Evolutionary conservation across 2,113 vertebrate species (phyloP).

Genomic region (Thryonomys swinderianus): DNA sequence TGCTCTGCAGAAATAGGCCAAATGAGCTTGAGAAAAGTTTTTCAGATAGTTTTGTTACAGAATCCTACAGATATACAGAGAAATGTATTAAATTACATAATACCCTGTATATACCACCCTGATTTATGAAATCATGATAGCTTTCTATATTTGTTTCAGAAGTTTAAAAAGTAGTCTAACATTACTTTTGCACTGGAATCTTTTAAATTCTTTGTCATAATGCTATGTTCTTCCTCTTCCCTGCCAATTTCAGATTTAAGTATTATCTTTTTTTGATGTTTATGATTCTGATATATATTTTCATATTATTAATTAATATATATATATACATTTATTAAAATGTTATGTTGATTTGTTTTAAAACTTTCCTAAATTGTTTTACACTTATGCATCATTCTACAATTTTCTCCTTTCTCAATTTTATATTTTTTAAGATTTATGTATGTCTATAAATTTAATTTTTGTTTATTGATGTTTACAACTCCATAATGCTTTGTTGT

Average conservation of each 20-base stretch:
- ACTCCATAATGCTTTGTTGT: neutral
- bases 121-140: conserved; percentile 13
- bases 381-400: neutral
- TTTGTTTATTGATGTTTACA: conserved; percentile 29
- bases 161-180: neutral
- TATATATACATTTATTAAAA: conserved; percentile 23
- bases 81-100: conserved; percentile 31
- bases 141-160: conserved; percentile 5
- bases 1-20: conserved; percentile 34
- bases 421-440: neutral
- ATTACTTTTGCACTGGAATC: neutral
- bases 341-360: neutral
- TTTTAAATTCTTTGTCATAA: conserved; percentile 11
- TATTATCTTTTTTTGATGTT: conserved; percentile 39
- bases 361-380: neutral
- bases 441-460: conserved; percentile 39
- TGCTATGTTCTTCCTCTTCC: neutral
- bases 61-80: conserved; percentile 28
- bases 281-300: neutral
- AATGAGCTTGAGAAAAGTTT: neutral
- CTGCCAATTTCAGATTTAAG: neutral
- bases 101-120: neutral
- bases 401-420: neutral
- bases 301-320: neutral
- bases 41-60: conserved; percentile 52